phyloP scores from a whole-genome alignment of 2,113 vertebrate species.

The Cromileptes altivelis region DNA sequence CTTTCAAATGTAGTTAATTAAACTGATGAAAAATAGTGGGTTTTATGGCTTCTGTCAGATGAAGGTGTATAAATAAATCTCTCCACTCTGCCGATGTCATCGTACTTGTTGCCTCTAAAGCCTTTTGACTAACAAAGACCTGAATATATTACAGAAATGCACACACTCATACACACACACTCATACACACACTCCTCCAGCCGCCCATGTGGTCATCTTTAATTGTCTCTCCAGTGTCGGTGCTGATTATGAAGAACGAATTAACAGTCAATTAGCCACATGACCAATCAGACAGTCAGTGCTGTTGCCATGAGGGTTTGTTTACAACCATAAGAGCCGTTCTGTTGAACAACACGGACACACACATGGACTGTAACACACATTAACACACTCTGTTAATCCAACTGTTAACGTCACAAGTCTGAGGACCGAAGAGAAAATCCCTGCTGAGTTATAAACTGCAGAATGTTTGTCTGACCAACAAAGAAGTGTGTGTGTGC shows the following conservation, averaged over 20 bases:
- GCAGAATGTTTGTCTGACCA: too few relatives aligned
- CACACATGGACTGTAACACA: neutral
- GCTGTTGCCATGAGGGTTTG: conserved; percentile 40
- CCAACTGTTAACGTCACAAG: too few relatives aligned
- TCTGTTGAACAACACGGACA: neutral
- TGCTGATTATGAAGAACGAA: conserved; percentile 64
- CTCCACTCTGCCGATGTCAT: conserved; percentile 36
- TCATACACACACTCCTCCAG: conserved; percentile 17
- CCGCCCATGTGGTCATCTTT: conserved; percentile 47
- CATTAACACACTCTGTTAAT: neutral
- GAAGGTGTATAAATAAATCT: conserved; percentile 16
- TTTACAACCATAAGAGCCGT: conserved; percentile 18
- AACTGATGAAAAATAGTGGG: neutral
- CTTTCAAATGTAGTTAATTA: neutral
- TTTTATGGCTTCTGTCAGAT: neutral
- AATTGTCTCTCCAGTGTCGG: conserved; percentile 63
- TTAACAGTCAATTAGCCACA: conserved; percentile 48
- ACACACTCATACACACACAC: neutral
- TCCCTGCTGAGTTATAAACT: too few relatives aligned
- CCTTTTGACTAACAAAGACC: conserved; percentile 65
- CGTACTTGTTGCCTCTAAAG: conserved; percentile 51
- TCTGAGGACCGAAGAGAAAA: too few relatives aligned
- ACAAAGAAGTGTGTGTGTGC: too few relatives aligned
- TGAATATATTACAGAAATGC: conserved; percentile 60
- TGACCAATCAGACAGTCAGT: conserved; percentile 47